Percentiles rank a stretch among this genome's conserved stretches.
These are phyloP conservation scores for Agrotis ipsilon DNA, from an alignment of 2,888 invertebrate species.

Conservation along the genomic window DNA sequence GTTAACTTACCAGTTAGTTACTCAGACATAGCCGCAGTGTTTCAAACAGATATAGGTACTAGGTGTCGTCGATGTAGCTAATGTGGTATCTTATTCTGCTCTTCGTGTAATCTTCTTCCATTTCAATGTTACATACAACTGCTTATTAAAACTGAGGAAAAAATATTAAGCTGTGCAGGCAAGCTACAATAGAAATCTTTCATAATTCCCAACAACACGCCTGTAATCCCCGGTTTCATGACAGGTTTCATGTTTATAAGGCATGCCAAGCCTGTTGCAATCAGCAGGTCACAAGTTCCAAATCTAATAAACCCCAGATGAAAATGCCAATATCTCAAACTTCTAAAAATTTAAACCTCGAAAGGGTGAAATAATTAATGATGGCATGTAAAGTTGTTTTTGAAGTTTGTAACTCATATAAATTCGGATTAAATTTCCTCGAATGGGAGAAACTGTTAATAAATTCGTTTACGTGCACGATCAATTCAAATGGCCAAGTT, in stretches of 20 bases:
- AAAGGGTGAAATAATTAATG: slow-evolving; percentile 16
- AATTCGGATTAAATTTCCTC: slow-evolving; percentile 4
- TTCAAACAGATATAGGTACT: slow-evolving; percentile 48
- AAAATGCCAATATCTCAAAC: not conserved
- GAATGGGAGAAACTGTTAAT: not conserved
- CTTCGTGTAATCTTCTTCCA: slow-evolving; percentile 60
- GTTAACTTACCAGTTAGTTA: slow-evolving; percentile 69
- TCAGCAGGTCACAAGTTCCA: not conserved
- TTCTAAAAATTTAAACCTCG: slow-evolving; percentile 9
- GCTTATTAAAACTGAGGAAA: slow-evolving; percentile 54
- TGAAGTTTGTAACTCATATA: not conserved
- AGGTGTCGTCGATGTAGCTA: slow-evolving; percentile 61
- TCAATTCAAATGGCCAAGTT: slow-evolving; percentile 1
- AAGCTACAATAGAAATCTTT: slow-evolving; percentile 22
- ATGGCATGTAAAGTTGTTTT: not conserved
- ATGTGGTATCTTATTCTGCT: slow-evolving; percentile 51
- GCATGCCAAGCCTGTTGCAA: not conserved
- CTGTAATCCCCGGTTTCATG: not conserved
- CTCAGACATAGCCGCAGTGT: slow-evolving; percentile 58
- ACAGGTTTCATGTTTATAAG: not conserved
- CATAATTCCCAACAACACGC: not conserved
- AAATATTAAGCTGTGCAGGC: slow-evolving; percentile 42
- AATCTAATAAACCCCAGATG: not conserved
- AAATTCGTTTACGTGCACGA: slow-evolving; percentile 3
- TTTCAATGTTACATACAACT: slow-evolving; percentile 51